Evolutionary conservation across 1,140 invertebrate species (phyloP).

Genomic region (Melitaea cinxia): DNA sequence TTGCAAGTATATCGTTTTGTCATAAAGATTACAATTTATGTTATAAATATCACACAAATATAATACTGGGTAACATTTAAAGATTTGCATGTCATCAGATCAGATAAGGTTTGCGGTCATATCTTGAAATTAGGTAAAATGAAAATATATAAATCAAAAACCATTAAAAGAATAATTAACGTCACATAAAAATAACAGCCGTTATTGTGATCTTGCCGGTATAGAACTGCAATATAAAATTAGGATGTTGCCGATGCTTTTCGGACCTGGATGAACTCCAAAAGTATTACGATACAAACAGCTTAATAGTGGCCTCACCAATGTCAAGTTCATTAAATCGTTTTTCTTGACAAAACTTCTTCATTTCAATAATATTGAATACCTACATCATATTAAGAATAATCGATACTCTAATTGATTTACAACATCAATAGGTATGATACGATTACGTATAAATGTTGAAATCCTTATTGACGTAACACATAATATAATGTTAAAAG

Average conservation of each 20-base stretch:
- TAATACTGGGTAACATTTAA: too few species aligned
- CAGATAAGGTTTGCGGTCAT: too few species aligned
- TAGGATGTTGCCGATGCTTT: slow-evolving; percentile 32
- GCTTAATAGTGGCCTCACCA: slow-evolving; percentile 15
- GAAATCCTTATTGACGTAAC: background rate
- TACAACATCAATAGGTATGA: background rate
- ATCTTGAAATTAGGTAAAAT: too few species aligned
- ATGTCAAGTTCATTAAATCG: slow-evolving; percentile 30
- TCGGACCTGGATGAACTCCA: slow-evolving; percentile 29
- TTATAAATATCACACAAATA: too few species aligned
- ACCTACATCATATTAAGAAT: background rate
- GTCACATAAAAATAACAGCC: background rate
- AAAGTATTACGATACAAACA: slow-evolving; percentile 28
- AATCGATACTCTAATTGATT: background rate
- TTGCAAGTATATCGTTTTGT: background rate
- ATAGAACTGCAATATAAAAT: slow-evolving; percentile 22
- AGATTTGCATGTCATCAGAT: too few species aligned
- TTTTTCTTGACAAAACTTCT: background rate
- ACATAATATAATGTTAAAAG: background rate
- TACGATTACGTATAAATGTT: background rate
- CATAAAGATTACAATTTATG: background rate
- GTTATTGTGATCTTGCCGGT: slow-evolving; percentile 3
- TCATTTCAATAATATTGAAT: background rate
- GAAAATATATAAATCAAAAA: too few species aligned
- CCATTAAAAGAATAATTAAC: too few species aligned